Evolutionary conservation across 2,797 vertebrate genomes (phyloP).

Genomic region (Lerista edwardsae): DNA sequence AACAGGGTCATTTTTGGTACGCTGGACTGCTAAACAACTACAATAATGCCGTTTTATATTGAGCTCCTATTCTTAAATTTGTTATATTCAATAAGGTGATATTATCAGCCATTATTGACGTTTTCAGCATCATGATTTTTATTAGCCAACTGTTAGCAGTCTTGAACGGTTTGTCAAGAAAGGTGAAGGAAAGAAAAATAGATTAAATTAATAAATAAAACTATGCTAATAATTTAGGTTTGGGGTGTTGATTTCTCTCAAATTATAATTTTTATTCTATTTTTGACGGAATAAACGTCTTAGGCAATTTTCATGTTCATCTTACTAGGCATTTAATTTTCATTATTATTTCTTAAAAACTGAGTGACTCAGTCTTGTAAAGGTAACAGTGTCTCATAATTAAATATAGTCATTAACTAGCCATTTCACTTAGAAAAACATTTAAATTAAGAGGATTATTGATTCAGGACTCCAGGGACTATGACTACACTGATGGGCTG

Average conservation of each 20-base stretch:
- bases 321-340: background rate
- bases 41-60: background rate
- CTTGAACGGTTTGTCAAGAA: too few relatives aligned
- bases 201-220: background rate
- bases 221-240: background rate
- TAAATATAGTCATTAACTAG: background rate
- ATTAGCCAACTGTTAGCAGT: too few relatives aligned
- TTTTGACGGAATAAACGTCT: background rate
- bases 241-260: background rate
- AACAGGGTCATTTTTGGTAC: too few relatives aligned
- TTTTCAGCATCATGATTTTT: too few relatives aligned
- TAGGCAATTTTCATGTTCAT: background rate
- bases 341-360: constrained; percentile 12
- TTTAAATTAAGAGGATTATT: constrained; percentile 37
- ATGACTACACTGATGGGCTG: background rate
- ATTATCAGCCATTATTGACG: background rate
- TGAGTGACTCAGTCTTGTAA: background rate
- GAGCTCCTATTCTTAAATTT: too few relatives aligned
- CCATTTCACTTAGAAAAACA: background rate
- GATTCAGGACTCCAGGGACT: constrained; percentile 4
- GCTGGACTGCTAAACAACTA: background rate
- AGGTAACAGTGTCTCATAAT: constrained; percentile 24
- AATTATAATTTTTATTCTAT: background rate
- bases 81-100: background rate
- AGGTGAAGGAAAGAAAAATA: too few relatives aligned